Evolutionary conservation across 2,797 vertebrate genomes (phyloP).

Genomic region (Enteromius trimaculatus): DNA sequence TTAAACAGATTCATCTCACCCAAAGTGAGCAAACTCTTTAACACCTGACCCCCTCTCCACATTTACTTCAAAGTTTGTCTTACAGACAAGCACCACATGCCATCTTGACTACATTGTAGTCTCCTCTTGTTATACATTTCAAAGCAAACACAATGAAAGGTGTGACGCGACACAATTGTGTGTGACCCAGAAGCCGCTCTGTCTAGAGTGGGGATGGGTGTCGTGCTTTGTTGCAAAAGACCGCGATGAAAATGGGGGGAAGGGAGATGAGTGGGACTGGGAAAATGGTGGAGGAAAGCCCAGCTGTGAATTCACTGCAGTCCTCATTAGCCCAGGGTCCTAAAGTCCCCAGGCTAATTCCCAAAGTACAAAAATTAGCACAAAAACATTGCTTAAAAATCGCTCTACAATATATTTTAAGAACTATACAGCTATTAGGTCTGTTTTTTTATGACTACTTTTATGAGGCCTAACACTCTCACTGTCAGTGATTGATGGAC

Average conservation of each 20-base stretch:
- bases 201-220: constrained; percentile 26
- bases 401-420: background rate
- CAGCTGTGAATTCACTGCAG: constrained; percentile 38
- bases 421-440: background rate
- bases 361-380: background rate
- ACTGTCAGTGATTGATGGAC: constrained; percentile 6
- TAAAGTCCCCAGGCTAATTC: constrained; percentile 29
- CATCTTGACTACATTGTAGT: background rate
- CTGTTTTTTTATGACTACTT: background rate
- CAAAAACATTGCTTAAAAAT: background rate
- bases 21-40: background rate
- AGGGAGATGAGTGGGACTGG: constrained; percentile 34
- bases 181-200: constrained; percentile 28
- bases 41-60: background rate
- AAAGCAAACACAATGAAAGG: constrained; percentile 19
- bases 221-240: constrained; percentile 30
- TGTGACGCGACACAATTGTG: background rate
- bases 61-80: background rate
- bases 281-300: constrained; percentile 35
- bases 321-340: constrained; percentile 47
- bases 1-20: background rate
- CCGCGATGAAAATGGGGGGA: constrained; percentile 38
- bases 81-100: background rate
- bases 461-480: background rate
- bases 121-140: constrained; percentile 4